A percentile compares a stretch with the other conserved stretches of the same genome.
Evolutionary conservation across 2,888 invertebrate species (phyloP).

Genomic region (Campoplex capitator): DNA sequence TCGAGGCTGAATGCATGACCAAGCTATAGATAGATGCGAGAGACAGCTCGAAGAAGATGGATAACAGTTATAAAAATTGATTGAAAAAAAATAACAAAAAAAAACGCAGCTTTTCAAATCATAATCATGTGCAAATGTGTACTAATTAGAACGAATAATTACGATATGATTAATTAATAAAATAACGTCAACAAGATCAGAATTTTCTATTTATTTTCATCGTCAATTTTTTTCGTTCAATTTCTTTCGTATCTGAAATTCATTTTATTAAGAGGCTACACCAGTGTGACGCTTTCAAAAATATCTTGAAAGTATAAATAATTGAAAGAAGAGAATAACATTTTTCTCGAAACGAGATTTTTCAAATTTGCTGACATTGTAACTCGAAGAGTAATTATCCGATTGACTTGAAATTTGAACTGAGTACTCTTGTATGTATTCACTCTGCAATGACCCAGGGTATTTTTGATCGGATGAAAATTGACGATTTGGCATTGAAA

Average conservation of each 20-base stretch:
- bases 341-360: no score
- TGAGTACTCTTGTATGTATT: no score
- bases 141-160: not conserved
- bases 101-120: not conserved
- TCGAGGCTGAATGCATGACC: slow-evolving; percentile 10
- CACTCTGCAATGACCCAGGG: no score
- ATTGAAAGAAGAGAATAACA: no score
- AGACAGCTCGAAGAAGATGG: slow-evolving; percentile 9
- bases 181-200: not conserved
- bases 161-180: not conserved
- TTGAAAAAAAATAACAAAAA: not conserved
- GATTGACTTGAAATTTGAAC: no score
- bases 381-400: no score
- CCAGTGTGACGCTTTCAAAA: no score
- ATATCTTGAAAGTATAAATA: no score
- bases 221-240: not conserved
- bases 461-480: no score
- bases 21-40: slow-evolving; percentile 15
- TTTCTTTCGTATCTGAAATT: not conserved
- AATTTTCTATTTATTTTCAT: not conserved
- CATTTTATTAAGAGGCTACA: not conserved
- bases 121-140: not conserved
- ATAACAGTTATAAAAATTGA: slow-evolving; percentile 1
- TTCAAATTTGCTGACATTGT: no score
- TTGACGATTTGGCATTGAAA: no score